Evolutionary conservation across 1,140 invertebrate species (phyloP).

Genomic region (Ceratina australensis): DNA sequence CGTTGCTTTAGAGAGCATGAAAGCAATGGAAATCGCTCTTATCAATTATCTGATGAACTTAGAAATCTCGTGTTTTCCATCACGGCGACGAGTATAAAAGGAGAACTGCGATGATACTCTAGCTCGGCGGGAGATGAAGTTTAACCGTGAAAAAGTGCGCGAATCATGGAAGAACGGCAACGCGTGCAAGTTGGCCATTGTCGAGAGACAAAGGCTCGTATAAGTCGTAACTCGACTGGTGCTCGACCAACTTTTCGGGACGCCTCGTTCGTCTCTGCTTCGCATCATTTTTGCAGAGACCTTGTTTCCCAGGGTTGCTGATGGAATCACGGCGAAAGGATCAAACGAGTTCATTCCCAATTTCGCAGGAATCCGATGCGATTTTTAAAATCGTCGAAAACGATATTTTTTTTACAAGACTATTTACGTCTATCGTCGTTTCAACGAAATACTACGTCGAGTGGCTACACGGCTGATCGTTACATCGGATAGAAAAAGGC

Average conservation of each 20-base stretch:
- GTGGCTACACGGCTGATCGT: no score
- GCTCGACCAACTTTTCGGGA: constrained; percentile 43
- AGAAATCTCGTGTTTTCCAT: no score
- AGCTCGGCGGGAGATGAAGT: background rate
- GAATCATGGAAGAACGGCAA: constrained; percentile 12
- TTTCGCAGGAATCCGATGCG: background rate
- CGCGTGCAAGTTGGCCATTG: constrained; percentile 51
- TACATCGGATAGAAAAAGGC: no score
- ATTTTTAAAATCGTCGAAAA: background rate
- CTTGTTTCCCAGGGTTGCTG: background rate
- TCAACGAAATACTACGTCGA: background rate
- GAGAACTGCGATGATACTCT: no score
- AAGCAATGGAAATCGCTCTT: no score
- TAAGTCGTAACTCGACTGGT: constrained; percentile 47
- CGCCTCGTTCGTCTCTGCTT: background rate
- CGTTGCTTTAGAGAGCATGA: no score
- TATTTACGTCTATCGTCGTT: no score
- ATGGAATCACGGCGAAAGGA: background rate
- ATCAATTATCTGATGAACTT: no score
- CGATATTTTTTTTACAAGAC: no score
- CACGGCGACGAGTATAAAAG: no score
- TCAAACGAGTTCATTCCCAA: no score
- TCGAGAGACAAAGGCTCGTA: constrained; percentile 48
- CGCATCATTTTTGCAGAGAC: constrained; percentile 14
- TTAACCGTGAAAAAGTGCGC: constrained; percentile 19